Conservation (phyloP, 2,113 vertebrate species). For the Leucosticte australis region DNA sequence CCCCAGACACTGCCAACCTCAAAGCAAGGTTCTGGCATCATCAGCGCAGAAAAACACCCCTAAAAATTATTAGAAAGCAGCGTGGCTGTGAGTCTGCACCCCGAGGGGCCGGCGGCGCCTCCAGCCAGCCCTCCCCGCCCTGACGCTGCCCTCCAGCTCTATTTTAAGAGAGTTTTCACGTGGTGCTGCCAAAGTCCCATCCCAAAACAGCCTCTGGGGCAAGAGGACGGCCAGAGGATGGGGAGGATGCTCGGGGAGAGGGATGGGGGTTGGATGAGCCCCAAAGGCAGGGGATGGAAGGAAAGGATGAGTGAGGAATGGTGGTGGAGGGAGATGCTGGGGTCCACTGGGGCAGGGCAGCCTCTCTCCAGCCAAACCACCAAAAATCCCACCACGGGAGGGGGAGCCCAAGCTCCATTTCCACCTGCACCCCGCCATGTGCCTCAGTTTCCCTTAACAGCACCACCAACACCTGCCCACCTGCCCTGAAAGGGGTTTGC, state of each 20-base stretch:
- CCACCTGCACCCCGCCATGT: fast-evolving
- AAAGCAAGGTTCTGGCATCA: fast-evolving
- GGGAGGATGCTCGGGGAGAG: background rate
- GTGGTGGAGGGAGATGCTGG: background rate
- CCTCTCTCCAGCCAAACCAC: background rate
- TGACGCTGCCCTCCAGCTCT: background rate
- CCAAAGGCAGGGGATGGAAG: fast-evolving
- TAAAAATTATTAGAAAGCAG: constrained; percentile 5
- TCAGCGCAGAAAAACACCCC: fast-evolving
- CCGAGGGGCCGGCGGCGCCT: background rate
- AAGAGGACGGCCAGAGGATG: background rate
- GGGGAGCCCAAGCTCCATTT: fast-evolving
- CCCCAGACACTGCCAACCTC: no score
- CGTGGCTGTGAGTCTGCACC: background rate
- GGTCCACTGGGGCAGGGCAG: fast-evolving
- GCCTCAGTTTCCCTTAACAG: background rate
- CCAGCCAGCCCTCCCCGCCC: background rate
- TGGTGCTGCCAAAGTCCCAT: background rate
- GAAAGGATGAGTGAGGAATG: background rate
- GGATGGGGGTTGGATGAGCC: background rate
- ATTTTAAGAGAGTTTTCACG: background rate
- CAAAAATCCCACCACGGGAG: fast-evolving
- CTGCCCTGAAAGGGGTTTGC: background rate
- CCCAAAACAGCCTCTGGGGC: background rate
- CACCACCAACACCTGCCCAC: fast-evolving